phyloP scores from a whole-genome alignment of 2,797 vertebrate genomes.

The Etheostoma nigrum region DNA sequence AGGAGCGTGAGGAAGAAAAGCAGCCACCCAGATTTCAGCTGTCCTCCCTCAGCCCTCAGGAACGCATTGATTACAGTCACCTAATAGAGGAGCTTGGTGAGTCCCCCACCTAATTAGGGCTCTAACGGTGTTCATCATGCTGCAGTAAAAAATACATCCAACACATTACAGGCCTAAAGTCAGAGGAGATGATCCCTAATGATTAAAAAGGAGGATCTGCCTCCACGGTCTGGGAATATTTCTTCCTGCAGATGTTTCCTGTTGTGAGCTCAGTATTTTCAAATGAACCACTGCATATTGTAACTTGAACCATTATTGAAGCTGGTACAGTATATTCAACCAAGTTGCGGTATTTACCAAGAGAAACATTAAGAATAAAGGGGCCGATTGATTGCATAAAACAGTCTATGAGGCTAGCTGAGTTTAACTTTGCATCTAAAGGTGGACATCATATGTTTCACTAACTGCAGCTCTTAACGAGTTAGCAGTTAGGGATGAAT shows the following conservation, averaged over 20 bases:
- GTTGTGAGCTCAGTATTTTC: background rate
- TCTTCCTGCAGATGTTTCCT: constrained; percentile 36
- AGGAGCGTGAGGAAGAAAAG: constrained; percentile 76
- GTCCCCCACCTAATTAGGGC: constrained; percentile 50
- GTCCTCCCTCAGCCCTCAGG: constrained; percentile 96
- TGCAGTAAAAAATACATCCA: constrained; percentile 13
- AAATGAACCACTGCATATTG: background rate
- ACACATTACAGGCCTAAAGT: constrained; percentile 19
- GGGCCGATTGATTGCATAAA: background rate
- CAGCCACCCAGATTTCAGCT: constrained; percentile 91
- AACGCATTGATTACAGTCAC: constrained; percentile 95
- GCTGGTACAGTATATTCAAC: background rate
- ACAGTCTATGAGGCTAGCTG: background rate
- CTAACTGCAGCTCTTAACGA: background rate
- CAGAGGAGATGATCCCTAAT: constrained; percentile 35
- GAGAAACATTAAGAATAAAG: background rate
- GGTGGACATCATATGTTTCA: background rate
- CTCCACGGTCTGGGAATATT: constrained; percentile 25
- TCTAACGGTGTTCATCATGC: constrained; percentile 36
- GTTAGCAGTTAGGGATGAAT: background rate
- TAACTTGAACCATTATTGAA: constrained; percentile 1
- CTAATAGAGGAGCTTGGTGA: constrained; percentile 97
- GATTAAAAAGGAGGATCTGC: constrained; percentile 30
- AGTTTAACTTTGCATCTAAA: background rate
- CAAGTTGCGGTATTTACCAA: background rate